Conservation (phyloP, 2,888 invertebrate genomes). For the Nycteola revayana region DNA sequence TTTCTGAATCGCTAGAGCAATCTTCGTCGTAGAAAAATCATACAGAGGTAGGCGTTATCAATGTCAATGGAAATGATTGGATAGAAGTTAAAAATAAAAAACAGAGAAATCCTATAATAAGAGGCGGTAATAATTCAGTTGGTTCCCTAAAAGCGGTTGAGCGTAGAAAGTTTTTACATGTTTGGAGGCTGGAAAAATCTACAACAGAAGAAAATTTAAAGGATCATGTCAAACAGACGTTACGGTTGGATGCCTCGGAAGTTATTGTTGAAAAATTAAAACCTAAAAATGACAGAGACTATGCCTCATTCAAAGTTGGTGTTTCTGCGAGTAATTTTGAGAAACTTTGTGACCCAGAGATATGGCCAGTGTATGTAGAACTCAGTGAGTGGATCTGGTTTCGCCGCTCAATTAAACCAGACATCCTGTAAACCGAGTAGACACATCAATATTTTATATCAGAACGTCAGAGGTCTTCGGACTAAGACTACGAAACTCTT, state of each 20-base stretch:
- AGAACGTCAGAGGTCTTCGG: slow-evolving; percentile 8
- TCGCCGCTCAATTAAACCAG: slow-evolving; percentile 2
- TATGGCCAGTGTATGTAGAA: slow-evolving; percentile 6
- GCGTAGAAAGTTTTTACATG: background rate
- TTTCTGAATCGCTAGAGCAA: too few species aligned
- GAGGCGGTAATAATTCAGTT: background rate
- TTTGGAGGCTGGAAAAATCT: background rate
- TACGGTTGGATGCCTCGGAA: too few species aligned
- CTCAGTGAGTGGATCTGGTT: slow-evolving; percentile 2
- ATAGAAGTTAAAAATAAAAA: background rate
- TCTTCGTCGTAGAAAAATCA: too few species aligned
- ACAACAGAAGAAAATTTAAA: background rate
- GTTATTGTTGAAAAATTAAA: slow-evolving; percentile 3
- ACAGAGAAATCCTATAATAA: background rate
- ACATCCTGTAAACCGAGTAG: slow-evolving; percentile 2
- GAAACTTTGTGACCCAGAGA: slow-evolving; percentile 1
- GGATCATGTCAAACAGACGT: background rate
- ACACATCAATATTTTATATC: slow-evolving; percentile 9
- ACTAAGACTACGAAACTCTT: slow-evolving; percentile 9
- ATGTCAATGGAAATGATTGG: too few species aligned
- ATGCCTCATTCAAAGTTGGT: slow-evolving; percentile 6
- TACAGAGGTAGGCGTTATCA: too few species aligned
- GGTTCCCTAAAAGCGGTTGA: background rate
- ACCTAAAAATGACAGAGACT: slow-evolving; percentile 3
- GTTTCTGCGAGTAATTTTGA: slow-evolving; percentile 2